A percentile compares a stretch with the other conserved stretches of the same genome.
Conservation (phyloP, 2,888 invertebrate genomes). For the Ectemnius cavifrons region DNA sequence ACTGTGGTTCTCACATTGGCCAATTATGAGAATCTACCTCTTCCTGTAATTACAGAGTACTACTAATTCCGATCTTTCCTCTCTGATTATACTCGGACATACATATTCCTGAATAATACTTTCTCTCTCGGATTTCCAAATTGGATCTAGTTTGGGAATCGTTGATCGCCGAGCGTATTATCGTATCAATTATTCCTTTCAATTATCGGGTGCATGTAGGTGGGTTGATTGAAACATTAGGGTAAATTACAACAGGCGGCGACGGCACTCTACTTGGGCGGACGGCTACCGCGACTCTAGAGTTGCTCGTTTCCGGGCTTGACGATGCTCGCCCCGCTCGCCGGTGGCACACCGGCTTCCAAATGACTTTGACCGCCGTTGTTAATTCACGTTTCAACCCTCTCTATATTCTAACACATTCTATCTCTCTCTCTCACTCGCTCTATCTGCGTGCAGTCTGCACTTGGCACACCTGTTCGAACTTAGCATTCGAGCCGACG, state of each 20-base stretch:
- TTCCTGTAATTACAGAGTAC: no score
- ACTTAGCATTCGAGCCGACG: background rate
- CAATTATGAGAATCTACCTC: no score
- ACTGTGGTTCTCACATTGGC: no score
- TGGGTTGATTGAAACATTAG: constrained; percentile 65
- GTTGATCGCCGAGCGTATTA: constrained; percentile 54
- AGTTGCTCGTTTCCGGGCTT: constrained; percentile 20
- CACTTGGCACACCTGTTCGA: background rate
- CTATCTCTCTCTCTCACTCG: background rate
- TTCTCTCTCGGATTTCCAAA: no score
- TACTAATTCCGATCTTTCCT: no score
- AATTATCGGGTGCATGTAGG: constrained; percentile 60
- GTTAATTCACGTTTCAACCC: constrained; percentile 22
- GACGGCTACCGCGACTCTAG: constrained; percentile 16
- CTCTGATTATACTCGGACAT: no score
- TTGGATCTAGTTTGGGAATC: no score
- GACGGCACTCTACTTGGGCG: constrained; percentile 31
- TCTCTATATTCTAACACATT: background rate
- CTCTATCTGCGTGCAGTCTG: background rate
- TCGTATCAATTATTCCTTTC: constrained; percentile 65
- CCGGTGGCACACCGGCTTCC: constrained; percentile 13
- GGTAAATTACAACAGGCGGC: constrained; percentile 53
- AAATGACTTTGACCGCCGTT: constrained; percentile 32
- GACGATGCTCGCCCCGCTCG: constrained; percentile 13
- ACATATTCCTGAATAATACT: no score